Conservation (phyloP, 2,797 vertebrate genomes). For the Limosa lapponica region DNA sequence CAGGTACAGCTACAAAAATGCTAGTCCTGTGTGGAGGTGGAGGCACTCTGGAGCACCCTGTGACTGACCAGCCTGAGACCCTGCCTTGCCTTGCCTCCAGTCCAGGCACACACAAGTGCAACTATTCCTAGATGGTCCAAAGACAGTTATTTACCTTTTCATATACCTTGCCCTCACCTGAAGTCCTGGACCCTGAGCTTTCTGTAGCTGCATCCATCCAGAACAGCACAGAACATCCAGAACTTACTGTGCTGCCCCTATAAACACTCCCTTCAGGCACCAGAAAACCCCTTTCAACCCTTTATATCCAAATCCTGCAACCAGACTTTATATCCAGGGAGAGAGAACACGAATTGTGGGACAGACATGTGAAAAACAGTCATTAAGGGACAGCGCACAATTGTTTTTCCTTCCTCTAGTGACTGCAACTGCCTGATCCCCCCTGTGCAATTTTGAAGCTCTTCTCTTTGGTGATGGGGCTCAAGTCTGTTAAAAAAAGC, state of each 20-base stretch:
- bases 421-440: neutral
- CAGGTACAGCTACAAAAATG: neutral
- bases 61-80: neutral
- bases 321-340: neutral
- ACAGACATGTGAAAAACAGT: neutral
- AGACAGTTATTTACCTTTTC: neutral
- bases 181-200: neutral
- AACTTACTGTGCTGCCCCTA: neutral
- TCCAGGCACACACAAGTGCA: neutral
- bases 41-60: neutral
- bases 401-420: neutral
- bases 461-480: neutral
- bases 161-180: neutral
- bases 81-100: neutral
- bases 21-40: fast-evolving
- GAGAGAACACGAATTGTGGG: neutral
- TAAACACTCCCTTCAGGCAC: neutral
- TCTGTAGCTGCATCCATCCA: neutral
- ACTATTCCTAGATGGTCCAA: neutral
- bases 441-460: neutral
- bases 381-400: neutral
- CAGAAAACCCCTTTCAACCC: neutral
- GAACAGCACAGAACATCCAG: neutral
- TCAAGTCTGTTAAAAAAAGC: neutral
- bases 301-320: neutral